Conservation (phyloP, 2,888 invertebrate species). For the Cephus pygmeus region DNA sequence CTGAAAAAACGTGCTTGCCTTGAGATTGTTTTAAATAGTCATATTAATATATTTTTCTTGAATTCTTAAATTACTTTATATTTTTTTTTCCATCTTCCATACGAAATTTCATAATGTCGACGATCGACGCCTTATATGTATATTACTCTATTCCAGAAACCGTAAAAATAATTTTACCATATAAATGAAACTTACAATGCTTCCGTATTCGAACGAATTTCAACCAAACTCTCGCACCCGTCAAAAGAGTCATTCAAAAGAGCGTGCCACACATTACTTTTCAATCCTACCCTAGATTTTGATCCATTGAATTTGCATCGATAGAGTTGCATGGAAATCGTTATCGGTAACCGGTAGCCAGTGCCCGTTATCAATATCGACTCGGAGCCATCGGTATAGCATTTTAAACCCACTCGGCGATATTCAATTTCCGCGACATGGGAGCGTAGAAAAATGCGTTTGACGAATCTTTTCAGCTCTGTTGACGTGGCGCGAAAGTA, state of each 20-base stretch:
- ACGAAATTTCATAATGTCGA: too few species aligned
- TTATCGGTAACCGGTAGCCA: neutral
- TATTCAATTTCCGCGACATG: slow-evolving; percentile 42
- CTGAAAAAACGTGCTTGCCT: too few species aligned
- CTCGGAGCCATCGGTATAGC: neutral
- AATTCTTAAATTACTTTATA: too few species aligned
- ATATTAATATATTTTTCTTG: too few species aligned
- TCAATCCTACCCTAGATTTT: neutral
- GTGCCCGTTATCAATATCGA: neutral
- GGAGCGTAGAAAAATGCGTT: neutral
- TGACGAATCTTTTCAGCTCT: slow-evolving; percentile 27
- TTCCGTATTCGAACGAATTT: neutral
- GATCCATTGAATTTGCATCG: neutral
- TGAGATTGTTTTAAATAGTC: too few species aligned
- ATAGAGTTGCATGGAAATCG: neutral
- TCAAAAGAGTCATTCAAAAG: neutral
- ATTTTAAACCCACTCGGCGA: slow-evolving; percentile 16
- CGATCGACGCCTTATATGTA: too few species aligned
- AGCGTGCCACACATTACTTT: neutral
- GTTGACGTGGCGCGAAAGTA: slow-evolving; percentile 19
- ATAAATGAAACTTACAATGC: neutral
- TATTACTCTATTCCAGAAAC: neutral
- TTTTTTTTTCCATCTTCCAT: too few species aligned
- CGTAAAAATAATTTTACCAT: neutral
- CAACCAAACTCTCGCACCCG: neutral